These are phyloP conservation scores for Tridacna crocea DNA, from an alignment of 2,888 invertebrate species.

Conservation along the genomic window DNA sequence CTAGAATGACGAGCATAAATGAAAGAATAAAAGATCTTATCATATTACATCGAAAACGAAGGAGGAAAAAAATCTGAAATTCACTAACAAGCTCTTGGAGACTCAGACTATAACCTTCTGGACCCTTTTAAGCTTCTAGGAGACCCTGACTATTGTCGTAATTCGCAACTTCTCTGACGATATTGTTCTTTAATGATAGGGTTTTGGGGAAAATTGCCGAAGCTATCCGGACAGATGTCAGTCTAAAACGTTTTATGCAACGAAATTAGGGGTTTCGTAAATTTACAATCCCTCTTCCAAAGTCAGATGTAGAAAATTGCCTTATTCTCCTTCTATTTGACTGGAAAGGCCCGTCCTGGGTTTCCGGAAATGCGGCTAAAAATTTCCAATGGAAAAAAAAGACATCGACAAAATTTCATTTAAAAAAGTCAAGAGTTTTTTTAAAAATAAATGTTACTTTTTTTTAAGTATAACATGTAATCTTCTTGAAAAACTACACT, in stretches of 20 bases:
- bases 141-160: constrained; percentile 29
- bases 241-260: constrained; percentile 63
- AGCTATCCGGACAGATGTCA: constrained; percentile 59
- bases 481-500: no score
- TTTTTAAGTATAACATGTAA: no score
- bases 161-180: constrained; percentile 26
- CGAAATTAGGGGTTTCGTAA: constrained; percentile 63
- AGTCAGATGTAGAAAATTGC: constrained; percentile 53
- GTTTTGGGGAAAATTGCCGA: constrained; percentile 39
- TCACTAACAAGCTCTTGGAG: constrained; percentile 24
- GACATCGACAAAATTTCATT: no score
- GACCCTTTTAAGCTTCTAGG: constrained; percentile 26
- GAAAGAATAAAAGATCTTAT: no score
- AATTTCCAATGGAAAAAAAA: no score
- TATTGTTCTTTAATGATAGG: constrained; percentile 49
- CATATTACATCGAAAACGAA: no score
- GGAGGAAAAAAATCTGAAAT: constrained; percentile 1
- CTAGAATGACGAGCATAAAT: no score
- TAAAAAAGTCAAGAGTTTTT: no score
- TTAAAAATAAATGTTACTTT: no score
- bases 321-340: constrained; percentile 29
- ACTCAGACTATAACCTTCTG: constrained; percentile 20
- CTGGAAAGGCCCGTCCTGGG: constrained; percentile 5
- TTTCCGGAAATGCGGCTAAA: background rate
- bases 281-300: constrained; percentile 61